Base-by-base conservation (phyloP, 2,113 vertebrate species). In the Tetrax tetrax region DNA sequence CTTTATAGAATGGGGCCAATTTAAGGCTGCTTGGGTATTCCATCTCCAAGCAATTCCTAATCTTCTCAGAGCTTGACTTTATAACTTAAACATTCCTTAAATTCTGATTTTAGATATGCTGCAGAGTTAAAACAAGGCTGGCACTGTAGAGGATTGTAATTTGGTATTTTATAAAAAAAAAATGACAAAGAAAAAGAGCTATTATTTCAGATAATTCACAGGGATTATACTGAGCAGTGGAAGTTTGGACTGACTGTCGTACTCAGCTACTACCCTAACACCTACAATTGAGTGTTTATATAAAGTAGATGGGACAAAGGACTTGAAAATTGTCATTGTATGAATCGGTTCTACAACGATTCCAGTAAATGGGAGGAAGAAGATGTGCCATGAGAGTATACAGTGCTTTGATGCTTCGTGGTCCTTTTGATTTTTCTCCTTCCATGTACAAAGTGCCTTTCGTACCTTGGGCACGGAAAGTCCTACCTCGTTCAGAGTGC, bases 11-110 rank as follows among this genome's bases (percentile, higher is more conserved):
- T 29, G 57, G 87, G 66, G 84, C 94, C 70, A 90, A 43, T 93
- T 91, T 93, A 85, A 90, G 31, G 20, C 84, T 95, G 35, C 64
- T 78, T 78, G 76, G 63, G 68, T 95, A 92, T 85, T 88, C 84
- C 83, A 90, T 90, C 90, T 93, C 75, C 87, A 80, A 70, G 75
- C 78, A 80, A 66, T 90, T 77, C 96, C 89, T 95, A 86, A 91
- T 93, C 90, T 90, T 87, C 92, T 80, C 70, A 77, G 78, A 77
- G 59, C 66, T 80, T 61, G 87, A 77, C 50, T 97, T 89, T 88
- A 74, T 38, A 66, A 74, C 20, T 83, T 48, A 79, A 90, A 86
- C 31, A 77, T 80, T 90, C 53, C 38, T 87, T 65, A 60, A 91
- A 79, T 37, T 61, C 56, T 93, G 81, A 37, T 79, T 95, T 89